Evolutionary conservation across 2,888 invertebrate genomes (phyloP).

Genomic region (Apotomis betuletana): DNA sequence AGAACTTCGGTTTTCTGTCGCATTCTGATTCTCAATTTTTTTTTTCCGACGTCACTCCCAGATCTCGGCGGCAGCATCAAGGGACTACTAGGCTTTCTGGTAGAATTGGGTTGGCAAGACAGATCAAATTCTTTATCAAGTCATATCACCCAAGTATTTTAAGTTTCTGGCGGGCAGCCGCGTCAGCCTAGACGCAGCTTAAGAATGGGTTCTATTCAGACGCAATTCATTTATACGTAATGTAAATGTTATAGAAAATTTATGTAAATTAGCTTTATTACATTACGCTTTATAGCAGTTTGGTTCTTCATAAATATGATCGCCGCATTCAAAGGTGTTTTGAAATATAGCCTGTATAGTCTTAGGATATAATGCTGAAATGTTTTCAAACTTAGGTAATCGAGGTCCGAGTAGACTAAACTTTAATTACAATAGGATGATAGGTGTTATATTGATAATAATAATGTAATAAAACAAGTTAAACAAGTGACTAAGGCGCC

Average conservation of each 20-base stretch:
- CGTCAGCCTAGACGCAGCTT: constrained; percentile 29
- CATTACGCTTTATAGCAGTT: constrained; percentile 75
- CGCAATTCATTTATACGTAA: constrained; percentile 76
- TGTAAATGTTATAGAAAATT: constrained; percentile 81
- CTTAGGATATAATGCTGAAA: constrained; percentile 49
- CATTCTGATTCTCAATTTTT: too few relatives aligned
- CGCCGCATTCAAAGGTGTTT: constrained; percentile 57
- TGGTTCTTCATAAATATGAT: constrained; percentile 74
- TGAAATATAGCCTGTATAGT: constrained; percentile 25
- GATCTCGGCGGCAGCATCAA: too few relatives aligned
- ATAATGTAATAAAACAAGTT: too few relatives aligned
- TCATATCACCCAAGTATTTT: too few relatives aligned
- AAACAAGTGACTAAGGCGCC: too few relatives aligned
- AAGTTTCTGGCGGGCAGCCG: too few relatives aligned
- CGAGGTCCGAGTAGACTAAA: background rate
- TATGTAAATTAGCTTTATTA: constrained; percentile 80
- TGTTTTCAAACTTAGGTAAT: constrained; percentile 45
- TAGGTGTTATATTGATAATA: too few relatives aligned
- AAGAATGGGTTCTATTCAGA: constrained; percentile 53
- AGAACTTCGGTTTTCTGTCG: too few relatives aligned
- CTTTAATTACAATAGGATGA: background rate
- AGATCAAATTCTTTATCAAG: too few relatives aligned
- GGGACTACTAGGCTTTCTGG: too few relatives aligned
- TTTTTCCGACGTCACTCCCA: too few relatives aligned
- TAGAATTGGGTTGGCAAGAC: too few relatives aligned